Evolutionary conservation across 2,888 invertebrate genomes (phyloP).

Genomic region (Boloria euphrosyne): DNA sequence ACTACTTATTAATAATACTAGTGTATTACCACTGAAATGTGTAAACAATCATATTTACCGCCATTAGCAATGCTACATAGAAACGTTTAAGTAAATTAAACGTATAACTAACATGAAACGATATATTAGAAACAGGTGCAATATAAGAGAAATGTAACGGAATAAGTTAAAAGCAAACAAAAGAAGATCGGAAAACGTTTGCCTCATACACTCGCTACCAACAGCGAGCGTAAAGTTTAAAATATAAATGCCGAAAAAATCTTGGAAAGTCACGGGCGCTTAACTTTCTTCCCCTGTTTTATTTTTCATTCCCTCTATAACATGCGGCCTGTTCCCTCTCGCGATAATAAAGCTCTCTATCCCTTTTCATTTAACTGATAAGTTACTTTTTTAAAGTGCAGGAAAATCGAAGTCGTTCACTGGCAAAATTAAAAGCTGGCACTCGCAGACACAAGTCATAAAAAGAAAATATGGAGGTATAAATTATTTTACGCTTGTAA

Average conservation of each 20-base stretch:
- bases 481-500: constrained; percentile 29
- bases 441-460: constrained; percentile 77
- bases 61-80: background rate
- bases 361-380: constrained; percentile 74
- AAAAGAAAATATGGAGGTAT: constrained; percentile 70
- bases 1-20: too few relatives aligned
- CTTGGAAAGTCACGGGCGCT: constrained; percentile 83
- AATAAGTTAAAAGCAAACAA: constrained; percentile 63
- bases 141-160: constrained; percentile 55
- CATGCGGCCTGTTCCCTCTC: constrained; percentile 54
- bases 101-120: background rate
- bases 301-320: constrained; percentile 77
- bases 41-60: too few relatives aligned
- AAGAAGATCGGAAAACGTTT: constrained; percentile 71
- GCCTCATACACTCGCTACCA: constrained; percentile 67
- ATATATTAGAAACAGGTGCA: background rate
- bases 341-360: constrained; percentile 52
- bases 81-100: background rate
- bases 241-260: constrained; percentile 80
- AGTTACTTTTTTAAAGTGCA: constrained; percentile 80
- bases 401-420: constrained; percentile 78
- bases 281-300: constrained; percentile 82
- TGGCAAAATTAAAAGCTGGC: constrained; percentile 78
- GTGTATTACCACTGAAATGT: too few relatives aligned
- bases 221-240: constrained; percentile 72